Percentiles rank a stretch among this genome's conserved stretches.
These are phyloP conservation scores for Ptychobarbus kaznakovi DNA, from an alignment of 2,797 vertebrate genomes.

Conservation along the genomic window DNA sequence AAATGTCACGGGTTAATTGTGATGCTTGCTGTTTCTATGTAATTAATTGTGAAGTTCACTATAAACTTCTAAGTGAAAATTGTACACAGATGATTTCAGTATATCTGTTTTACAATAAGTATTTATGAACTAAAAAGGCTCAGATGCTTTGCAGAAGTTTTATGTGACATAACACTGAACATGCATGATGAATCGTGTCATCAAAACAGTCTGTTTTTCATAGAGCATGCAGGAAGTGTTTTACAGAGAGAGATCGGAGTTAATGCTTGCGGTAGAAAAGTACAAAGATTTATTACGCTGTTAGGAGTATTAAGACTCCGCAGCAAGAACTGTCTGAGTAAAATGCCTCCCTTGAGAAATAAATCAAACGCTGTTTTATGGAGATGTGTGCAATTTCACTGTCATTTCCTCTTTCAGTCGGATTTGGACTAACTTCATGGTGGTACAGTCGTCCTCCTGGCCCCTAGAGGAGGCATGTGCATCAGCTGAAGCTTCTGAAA, in stretches of 20 bases:
- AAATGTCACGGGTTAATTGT: neutral
- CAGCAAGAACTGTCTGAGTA: conserved; percentile 27
- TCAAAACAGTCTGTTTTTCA: conserved; percentile 26
- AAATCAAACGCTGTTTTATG: conserved; percentile 41
- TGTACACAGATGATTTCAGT: neutral
- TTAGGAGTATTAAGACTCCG: conserved; percentile 25
- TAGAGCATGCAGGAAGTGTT: conserved; percentile 34
- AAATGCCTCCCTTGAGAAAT: conserved; percentile 21
- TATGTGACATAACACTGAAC: neutral
- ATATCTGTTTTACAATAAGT: neutral
- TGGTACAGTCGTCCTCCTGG: conserved; percentile 51
- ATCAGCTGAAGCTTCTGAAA: conserved; percentile 27
- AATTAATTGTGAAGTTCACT: neutral
- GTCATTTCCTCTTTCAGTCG: conserved; percentile 35
- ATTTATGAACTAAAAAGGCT: neutral
- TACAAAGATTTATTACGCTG: conserved; percentile 28
- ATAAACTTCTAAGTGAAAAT: neutral
- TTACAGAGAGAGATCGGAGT: conserved; percentile 23
- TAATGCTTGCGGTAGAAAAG: conserved; percentile 32
- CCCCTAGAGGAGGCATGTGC: conserved; percentile 59
- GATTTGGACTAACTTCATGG: conserved; percentile 14
- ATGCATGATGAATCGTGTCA: neutral
- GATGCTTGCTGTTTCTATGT: neutral
- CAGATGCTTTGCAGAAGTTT: neutral
- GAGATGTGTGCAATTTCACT: conserved; percentile 3